Base-by-base conservation (phyloP, 92 coral and sea anemone genomes). In the Chrysogorgia sp. region DNA sequence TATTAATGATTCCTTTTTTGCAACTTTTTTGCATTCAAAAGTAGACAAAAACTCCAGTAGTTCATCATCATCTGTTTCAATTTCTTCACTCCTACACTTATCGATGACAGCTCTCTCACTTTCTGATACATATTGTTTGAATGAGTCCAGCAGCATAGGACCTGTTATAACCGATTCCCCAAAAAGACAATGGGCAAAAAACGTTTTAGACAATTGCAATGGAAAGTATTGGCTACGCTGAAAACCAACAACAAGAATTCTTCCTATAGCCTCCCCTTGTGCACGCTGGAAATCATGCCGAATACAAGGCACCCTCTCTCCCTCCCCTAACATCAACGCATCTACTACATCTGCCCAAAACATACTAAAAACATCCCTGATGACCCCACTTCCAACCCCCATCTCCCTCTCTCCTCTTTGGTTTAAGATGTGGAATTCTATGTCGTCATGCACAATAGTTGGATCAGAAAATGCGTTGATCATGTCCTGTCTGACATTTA, bases 81-180 rank as follows among this genome's bases (percentile, higher is more conserved):
- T 40, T 45, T 78, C 83, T 21, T 65, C 75, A 49, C 47, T 64
- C 19, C 41, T 58, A 63, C 83, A 45, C 28, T 48, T 77, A 32
- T 63, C 83, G 34, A 82, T 74, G 31, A 82, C 48, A 57, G 23
- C 82, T 59, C 86, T 66, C 63, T 82, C 82, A 75, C 57, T 82
- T 56, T 82, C 75, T 45, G 67, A 82, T 14, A 82, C 76, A 32
- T 82, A 82, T 43, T 65, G 72, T 69, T 58, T 21, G 40, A 47
- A 82, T 13, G 74, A 74, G 23, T 58, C 81, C 23, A 81, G 20
- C 22, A 74, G 63, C 81, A 71, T 40, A 10, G 30, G 81, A 9
- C 40, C 62, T 22, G 63, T 12, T 25, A 81, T 33, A 40, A 40
- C 43, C 25, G 28, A n/a, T 56, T 74, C 81, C 17, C 86, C 86